Conservation (phyloP, 2,888 invertebrate species). For the Athripsodes cinereus region DNA sequence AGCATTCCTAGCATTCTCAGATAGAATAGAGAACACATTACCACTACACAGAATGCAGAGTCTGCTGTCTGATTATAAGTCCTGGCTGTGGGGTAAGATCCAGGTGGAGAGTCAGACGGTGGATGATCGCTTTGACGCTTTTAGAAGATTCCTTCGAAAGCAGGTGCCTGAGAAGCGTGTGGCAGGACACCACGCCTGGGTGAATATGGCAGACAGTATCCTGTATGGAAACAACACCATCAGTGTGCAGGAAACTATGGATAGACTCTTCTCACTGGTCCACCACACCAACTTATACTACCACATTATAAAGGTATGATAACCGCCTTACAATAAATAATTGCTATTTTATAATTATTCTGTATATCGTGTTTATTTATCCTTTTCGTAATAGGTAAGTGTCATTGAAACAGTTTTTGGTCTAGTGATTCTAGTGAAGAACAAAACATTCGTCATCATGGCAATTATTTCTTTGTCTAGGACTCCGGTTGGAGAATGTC, state of each 20-base stretch:
- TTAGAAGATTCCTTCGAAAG: slow-evolving; percentile 53
- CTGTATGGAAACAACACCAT: slow-evolving; percentile 55
- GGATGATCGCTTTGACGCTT: slow-evolving; percentile 61
- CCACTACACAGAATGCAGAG: slow-evolving; percentile 32
- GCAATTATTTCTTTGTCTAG: too few relatives aligned
- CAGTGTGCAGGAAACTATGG: slow-evolving; percentile 52
- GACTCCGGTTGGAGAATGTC: too few relatives aligned
- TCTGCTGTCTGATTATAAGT: slow-evolving; percentile 31
- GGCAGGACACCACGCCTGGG: slow-evolving; percentile 43
- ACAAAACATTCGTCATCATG: too few relatives aligned
- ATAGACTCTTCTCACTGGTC: slow-evolving; percentile 38
- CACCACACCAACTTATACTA: slow-evolving; percentile 9
- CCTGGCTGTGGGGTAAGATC: slow-evolving; percentile 61
- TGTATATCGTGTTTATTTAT: too few relatives aligned
- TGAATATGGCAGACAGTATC: slow-evolving; percentile 60
- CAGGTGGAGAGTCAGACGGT: slow-evolving; percentile 56
- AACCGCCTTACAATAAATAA: too few relatives aligned
- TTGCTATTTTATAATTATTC: too few relatives aligned
- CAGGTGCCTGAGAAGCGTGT: slow-evolving; percentile 40
- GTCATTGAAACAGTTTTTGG: too few relatives aligned
- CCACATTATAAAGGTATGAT: slow-evolving; percentile 1
- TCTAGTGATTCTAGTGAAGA: too few relatives aligned
- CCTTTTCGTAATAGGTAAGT: too few relatives aligned
- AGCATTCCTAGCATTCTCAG: slow-evolving; percentile 52
- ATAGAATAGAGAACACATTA: slow-evolving; percentile 40